These are phyloP conservation scores for Talpa occidentalis DNA, from an alignment of 2,113 vertebrate species.

Conservation along the genomic window DNA sequence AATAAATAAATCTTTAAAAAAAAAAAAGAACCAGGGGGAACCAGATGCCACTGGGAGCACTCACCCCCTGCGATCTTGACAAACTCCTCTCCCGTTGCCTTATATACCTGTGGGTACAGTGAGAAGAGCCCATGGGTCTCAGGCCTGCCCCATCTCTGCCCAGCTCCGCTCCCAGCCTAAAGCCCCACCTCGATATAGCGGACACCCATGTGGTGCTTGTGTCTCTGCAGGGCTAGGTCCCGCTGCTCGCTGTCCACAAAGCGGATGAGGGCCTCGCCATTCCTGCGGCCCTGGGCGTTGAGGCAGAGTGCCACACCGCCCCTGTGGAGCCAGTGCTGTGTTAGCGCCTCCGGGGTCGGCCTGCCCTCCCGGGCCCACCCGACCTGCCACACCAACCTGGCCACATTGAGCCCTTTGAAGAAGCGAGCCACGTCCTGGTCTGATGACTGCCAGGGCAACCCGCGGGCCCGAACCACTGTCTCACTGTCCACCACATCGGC, in stretches of 20 bases:
- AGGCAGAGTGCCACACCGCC: constrained; percentile 97
- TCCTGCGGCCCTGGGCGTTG: constrained; percentile 96
- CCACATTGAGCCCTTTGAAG: constrained; percentile 98
- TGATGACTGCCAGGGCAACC: constrained; percentile 98
- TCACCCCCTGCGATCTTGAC: constrained; percentile 98
- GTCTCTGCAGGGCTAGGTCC: constrained; percentile 95
- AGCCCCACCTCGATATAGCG: constrained; percentile 95
- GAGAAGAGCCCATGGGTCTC: not conserved
- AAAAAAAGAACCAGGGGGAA: too few species aligned
- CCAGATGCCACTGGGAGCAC: constrained; percentile 59
- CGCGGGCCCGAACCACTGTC: constrained; percentile 96
- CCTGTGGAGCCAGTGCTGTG: constrained; percentile 81
- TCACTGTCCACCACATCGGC: constrained; percentile 95
- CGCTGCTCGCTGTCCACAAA: constrained; percentile 95
- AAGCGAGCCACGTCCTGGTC: constrained; percentile 98
- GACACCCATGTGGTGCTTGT: constrained; percentile 98
- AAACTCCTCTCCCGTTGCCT: constrained; percentile 97
- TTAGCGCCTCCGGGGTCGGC: constrained; percentile 47
- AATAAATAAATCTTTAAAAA: too few species aligned
- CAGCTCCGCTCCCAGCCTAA: constrained; percentile 25
- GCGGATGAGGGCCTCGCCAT: constrained; percentile 96
- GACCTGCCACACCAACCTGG: constrained; percentile 88
- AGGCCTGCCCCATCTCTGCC: not conserved
- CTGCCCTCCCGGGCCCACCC: not conserved
- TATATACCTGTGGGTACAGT: constrained; percentile 92